These are phyloP conservation scores for Caenorhabditis sp. DNA, from an alignment of 2,888 invertebrate genomes.

Conservation along the genomic window DNA sequence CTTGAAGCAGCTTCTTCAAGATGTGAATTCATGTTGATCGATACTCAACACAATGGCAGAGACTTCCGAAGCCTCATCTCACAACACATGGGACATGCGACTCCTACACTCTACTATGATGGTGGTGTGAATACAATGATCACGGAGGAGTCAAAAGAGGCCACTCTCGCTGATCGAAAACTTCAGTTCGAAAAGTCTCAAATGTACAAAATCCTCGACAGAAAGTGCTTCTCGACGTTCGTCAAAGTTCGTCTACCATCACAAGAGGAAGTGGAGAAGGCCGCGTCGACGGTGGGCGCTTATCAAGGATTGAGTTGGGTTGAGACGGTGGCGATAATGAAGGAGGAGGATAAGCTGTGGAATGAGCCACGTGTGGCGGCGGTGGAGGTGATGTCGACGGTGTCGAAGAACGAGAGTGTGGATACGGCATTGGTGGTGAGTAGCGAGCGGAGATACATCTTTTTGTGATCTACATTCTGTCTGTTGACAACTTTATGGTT, in stretches of 20 bases:
- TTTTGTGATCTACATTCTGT: no score
- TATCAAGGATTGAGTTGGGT: constrained; percentile 66
- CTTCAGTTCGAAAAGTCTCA: constrained; percentile 65
- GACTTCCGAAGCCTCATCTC: constrained; percentile 14
- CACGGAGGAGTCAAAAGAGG: constrained; percentile 31
- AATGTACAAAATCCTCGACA: constrained; percentile 76
- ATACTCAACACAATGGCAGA: constrained; percentile 28
- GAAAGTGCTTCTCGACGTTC: constrained; percentile 72
- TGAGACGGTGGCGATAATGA: constrained; percentile 46
- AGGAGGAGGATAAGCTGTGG: constrained; percentile 41
- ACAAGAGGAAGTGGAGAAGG: constrained; percentile 58
- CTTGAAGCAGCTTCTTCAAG: constrained; percentile 37
- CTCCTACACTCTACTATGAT: constrained; percentile 69
- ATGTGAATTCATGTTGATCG: constrained; percentile 65
- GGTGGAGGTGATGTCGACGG: constrained; percentile 41
- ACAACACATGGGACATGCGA: constrained; percentile 27
- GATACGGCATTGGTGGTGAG: constrained; percentile 10
- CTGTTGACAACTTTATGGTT: no score
- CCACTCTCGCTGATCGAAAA: constrained; percentile 38
- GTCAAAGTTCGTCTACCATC: constrained; percentile 73
- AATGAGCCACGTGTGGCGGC: constrained; percentile 48
- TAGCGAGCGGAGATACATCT: no score
- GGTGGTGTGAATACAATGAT: constrained; percentile 63
- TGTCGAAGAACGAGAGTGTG: constrained; percentile 30
- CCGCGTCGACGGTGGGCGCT: constrained; percentile 32